Conservation (phyloP, 92 coral and sea anemone genomes). For the Ricordea florida region DNA sequence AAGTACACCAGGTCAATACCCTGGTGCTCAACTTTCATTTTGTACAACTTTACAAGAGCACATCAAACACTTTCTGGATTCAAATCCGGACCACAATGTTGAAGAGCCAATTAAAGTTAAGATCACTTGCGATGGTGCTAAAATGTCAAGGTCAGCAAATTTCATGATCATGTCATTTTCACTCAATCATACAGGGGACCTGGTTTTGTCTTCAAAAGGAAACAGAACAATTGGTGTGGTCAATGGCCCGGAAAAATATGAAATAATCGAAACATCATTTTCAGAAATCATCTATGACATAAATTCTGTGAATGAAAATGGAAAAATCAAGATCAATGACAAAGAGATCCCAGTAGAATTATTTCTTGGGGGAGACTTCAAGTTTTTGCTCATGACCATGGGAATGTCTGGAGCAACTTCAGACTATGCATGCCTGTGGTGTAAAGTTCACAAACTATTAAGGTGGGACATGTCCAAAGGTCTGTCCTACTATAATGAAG, state of each 20-base stretch:
- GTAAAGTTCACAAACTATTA: not conserved
- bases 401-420: no score
- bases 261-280: constrained; percentile 13
- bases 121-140: constrained; percentile 63
- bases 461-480: no score
- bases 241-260: constrained; percentile 40
- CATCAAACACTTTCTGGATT: not conserved
- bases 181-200: constrained; percentile 14
- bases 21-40: constrained; percentile 50
- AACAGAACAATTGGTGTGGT: constrained; percentile 35
- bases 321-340: not conserved
- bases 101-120: constrained; percentile 30
- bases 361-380: no score
- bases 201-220: constrained; percentile 45
- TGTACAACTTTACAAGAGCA: not conserved
- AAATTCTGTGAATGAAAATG: constrained; percentile 4
- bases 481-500: no score
- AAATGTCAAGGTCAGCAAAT: constrained; percentile 41
- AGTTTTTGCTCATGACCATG: no score
- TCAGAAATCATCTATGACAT: not conserved
- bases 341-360: not conserved
- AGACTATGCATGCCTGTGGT: no score
- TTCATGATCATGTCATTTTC: constrained; percentile 44
- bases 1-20: constrained; percentile 20
- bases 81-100: not conserved